phyloP scores from a whole-genome alignment of 37 sponge, comb jelly and placozoan genomes.

The Corticium candelabrum region DNA sequence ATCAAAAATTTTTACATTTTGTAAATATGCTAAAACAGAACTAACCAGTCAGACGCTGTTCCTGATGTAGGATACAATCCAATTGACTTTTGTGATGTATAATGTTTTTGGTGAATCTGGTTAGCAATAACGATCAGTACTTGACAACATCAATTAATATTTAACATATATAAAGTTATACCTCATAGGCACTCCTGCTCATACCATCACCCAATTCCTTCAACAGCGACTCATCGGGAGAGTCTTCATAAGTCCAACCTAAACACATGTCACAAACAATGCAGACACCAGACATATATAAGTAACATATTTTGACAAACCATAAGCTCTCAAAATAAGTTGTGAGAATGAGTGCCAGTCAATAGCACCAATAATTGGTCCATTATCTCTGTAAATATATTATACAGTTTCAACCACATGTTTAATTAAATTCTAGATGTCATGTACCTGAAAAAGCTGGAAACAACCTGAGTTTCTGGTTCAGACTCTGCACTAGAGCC shows the following conservation, averaged over 20 bases:
- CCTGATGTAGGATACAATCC: constrained; percentile 44
- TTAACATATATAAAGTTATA: no score
- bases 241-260: constrained; percentile 38
- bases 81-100: constrained; percentile 24
- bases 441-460: constrained; percentile 42
- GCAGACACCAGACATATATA: no score
- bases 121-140: no score
- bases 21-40: not conserved
- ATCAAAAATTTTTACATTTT: not conserved
- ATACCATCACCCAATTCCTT: constrained; percentile 30
- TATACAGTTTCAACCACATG: not conserved
- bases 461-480: constrained; percentile 45
- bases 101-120: constrained; percentile 19
- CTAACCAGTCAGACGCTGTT: constrained; percentile 46
- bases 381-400: constrained; percentile 9
- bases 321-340: constrained; percentile 62
- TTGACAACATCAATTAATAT: no score
- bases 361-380: constrained; percentile 49
- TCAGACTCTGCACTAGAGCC: constrained; percentile 55
- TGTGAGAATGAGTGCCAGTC: constrained; percentile 72
- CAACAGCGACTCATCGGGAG: constrained; percentile 45
- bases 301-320: no score
- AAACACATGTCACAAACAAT: not conserved
- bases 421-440: no score
- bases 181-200: not conserved